Evolutionary conservation across 2,113 vertebrate genomes (phyloP).

Genomic region (Tragelaphus strepsiceros): DNA sequence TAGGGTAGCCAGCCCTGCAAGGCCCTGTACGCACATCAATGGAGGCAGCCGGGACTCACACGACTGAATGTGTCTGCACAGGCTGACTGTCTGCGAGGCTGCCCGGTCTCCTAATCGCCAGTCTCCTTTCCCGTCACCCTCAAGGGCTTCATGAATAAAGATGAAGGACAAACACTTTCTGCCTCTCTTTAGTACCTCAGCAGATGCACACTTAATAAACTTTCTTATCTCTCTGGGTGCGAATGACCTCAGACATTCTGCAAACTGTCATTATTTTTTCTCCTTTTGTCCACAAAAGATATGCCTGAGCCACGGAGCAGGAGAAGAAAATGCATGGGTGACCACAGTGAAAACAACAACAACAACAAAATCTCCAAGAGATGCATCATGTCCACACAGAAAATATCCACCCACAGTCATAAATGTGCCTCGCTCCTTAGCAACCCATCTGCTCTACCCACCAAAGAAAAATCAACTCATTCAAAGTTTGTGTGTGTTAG

Average conservation of each 20-base stretch:
- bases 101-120: conserved; percentile 64
- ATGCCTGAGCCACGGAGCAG: conserved; percentile 58
- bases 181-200: conserved; percentile 33
- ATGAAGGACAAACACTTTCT: conserved; percentile 68
- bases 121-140: conserved; percentile 79
- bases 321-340: conserved; percentile 56
- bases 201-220: conserved; percentile 73
- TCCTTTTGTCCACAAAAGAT: conserved; percentile 20
- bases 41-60: conserved; percentile 51
- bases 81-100: conserved; percentile 15
- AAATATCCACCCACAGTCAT: conserved; percentile 6
- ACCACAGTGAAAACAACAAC: conserved; percentile 49
- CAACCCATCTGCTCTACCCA: not conserved
- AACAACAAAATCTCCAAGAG: conserved; percentile 66
- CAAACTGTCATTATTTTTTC: conserved; percentile 73
- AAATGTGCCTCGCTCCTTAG: conserved; percentile 40
- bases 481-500: not conserved
- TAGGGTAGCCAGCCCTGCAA: conserved; percentile 60
- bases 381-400: conserved; percentile 27
- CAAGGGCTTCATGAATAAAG: conserved; percentile 84
- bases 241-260: conserved; percentile 75
- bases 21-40: conserved; percentile 38
- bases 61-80: conserved; percentile 54
- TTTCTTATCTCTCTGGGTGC: conserved; percentile 77
- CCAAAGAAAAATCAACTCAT: not conserved